Percentiles rank a stretch among this genome's conserved stretches.
Evolutionary conservation across 2,797 vertebrate species (phyloP).

Genomic region (Tarsius wallacei): DNA sequence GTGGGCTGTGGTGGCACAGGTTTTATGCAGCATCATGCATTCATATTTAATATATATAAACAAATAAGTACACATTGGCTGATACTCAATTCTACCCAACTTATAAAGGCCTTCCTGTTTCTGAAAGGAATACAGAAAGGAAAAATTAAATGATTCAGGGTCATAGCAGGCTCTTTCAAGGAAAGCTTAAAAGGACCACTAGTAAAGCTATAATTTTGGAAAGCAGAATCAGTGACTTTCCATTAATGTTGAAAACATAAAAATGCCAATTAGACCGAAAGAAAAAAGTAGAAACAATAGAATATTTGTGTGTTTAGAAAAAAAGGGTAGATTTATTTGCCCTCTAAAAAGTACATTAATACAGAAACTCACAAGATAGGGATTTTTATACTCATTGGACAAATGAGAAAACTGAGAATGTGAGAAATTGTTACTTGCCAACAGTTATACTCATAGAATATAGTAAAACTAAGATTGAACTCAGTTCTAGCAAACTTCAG

Average conservation of each 20-base stretch:
- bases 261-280: not conserved
- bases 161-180: not conserved
- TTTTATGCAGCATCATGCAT: not conserved
- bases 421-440: not conserved
- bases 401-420: not conserved
- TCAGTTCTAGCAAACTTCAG: not conserved
- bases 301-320: not conserved
- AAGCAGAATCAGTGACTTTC: not conserved
- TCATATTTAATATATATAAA: not conserved
- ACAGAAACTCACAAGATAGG: not conserved
- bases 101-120: not conserved
- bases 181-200: not conserved
- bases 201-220: not conserved
- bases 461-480: not conserved
- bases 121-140: constrained; percentile 7
- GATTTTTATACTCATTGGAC: not conserved
- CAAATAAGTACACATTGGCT: not conserved
- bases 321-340: not conserved
- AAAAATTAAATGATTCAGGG: constrained; percentile 12
- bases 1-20: not conserved
- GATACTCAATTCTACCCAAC: not conserved
- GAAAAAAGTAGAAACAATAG: not conserved
- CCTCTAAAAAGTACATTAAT: constrained; percentile 1
- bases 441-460: not conserved
- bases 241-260: constrained; percentile 4